Evolutionary conservation across 1,140 invertebrate genomes (phyloP).

Genomic region (Trachelipus rathkii): DNA sequence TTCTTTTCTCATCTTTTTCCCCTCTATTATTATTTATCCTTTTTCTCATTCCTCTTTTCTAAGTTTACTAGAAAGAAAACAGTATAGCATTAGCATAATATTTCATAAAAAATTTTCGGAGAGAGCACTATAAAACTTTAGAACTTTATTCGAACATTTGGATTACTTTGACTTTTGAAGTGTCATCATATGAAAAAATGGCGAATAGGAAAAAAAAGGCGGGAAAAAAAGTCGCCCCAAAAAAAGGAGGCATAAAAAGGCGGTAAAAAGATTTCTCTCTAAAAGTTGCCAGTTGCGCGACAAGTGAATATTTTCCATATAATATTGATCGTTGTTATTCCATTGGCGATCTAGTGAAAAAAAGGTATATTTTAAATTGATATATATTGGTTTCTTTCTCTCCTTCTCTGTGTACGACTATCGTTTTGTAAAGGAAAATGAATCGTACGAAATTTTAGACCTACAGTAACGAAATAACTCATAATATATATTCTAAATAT

Average conservation of each 20-base stretch:
- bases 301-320: neutral
- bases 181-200: neutral
- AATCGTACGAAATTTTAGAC: no score
- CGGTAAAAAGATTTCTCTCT: slow-evolving; percentile 25
- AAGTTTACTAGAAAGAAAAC: no score
- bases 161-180: slow-evolving; percentile 21
- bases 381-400: no score
- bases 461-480: no score
- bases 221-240: slow-evolving; percentile 14
- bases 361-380: no score
- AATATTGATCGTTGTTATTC: neutral
- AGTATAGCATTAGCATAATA: slow-evolving; percentile 38
- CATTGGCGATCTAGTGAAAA: no score
- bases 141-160: slow-evolving; percentile 29
- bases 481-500: no score
- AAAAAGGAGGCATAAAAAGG: slow-evolving; percentile 18
- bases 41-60: no score
- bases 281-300: slow-evolving; percentile 19
- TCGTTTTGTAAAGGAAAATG: no score
- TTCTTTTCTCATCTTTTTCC: no score
- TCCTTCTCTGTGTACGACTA: no score
- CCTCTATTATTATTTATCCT: no score
- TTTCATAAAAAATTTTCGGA: slow-evolving; percentile 32
- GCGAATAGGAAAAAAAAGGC: neutral
- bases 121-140: slow-evolving; percentile 22